These are phyloP conservation scores for Lucilia cuprina DNA, from an alignment of 1,140 invertebrate species.

Conservation along the genomic window DNA sequence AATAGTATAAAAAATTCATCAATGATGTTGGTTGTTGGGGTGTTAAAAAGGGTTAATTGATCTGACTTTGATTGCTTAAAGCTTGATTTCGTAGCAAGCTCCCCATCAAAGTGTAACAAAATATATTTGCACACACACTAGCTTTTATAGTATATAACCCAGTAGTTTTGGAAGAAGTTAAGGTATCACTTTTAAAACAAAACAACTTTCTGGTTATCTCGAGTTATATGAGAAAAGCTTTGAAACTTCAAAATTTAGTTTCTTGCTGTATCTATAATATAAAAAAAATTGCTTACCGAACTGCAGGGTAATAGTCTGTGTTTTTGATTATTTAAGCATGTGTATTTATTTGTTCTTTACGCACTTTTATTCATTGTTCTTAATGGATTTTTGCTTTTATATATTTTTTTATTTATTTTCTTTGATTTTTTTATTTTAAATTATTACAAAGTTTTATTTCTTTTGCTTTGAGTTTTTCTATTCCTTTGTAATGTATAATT, in stretches of 20 bases:
- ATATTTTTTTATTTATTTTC: neutral
- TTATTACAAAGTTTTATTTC: neutral
- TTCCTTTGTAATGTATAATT: neutral
- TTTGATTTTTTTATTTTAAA: neutral
- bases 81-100: neutral
- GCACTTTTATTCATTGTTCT: neutral
- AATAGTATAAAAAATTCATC: neutral
- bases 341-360: neutral
- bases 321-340: no score
- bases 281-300: no score
- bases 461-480: neutral
- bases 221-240: no score
- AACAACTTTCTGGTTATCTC: no score
- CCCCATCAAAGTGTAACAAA: neutral
- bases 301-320: no score
- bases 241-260: no score
- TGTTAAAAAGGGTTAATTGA: conserved; percentile 17
- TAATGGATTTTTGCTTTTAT: neutral
- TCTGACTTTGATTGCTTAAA: conserved; percentile 6
- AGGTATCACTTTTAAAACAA: no score
- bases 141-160: no score
- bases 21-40: neutral
- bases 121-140: no score
- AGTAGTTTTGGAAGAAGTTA: no score
- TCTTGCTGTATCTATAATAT: no score